Percentiles rank a stretch among this genome's conserved stretches.
Conservation (phyloP, 64 coral and sea anemone species). For the Porites lutea region DNA sequence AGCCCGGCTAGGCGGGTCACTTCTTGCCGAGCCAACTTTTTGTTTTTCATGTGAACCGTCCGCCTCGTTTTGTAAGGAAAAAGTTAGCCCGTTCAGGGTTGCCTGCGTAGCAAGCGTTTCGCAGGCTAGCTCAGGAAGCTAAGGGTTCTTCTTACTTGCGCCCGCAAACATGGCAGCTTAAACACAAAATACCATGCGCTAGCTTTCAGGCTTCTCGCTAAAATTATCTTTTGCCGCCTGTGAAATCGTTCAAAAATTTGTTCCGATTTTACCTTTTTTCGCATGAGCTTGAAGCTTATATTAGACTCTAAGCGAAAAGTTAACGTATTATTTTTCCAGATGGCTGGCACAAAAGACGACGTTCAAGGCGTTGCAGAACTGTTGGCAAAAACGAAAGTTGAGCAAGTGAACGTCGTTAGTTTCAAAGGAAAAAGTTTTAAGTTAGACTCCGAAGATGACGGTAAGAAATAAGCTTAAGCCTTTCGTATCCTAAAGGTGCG, state of each 20-base stretch:
- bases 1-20: too few species aligned
- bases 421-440: slow-evolving; percentile 93
- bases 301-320: too few species aligned
- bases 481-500: too few species aligned
- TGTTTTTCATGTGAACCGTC: too few species aligned
- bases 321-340: slow-evolving; percentile 23
- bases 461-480: slow-evolving; percentile 34
- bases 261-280: background rate
- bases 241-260: background rate
- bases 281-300: background rate
- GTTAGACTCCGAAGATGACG: slow-evolving; percentile 81
- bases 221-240: background rate
- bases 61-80: too few species aligned
- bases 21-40: too few species aligned
- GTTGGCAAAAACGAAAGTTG: slow-evolving; percentile 85
- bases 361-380: slow-evolving; percentile 80
- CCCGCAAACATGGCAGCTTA: background rate
- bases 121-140: too few species aligned
- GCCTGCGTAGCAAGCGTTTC: too few species aligned
- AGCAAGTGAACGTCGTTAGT: slow-evolving; percentile 88
- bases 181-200: background rate
- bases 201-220: slow-evolving; percentile 5
- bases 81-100: too few species aligned
- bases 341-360: slow-evolving; percentile 72
- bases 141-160: too few species aligned